phyloP scores from a whole-genome alignment of 2,888 invertebrate species.

The Drosophila demipolita region DNA sequence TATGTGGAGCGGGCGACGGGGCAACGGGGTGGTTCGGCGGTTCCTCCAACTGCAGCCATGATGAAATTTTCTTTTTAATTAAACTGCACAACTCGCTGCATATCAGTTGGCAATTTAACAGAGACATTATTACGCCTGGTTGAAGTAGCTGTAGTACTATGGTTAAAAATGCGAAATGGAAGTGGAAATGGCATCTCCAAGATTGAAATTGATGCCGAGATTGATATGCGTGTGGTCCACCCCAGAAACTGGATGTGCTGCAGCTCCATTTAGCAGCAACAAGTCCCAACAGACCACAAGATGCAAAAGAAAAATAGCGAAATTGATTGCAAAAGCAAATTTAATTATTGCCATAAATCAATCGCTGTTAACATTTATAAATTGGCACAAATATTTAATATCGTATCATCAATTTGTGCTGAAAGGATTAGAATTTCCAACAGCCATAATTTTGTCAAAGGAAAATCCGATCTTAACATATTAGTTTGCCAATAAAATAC shows the following conservation, averaged over 20 bases:
- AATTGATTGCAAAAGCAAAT: neutral
- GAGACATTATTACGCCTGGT: conserved; percentile 67
- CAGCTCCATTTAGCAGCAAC: neutral
- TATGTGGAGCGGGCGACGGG: conserved; percentile 19
- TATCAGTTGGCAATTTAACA: conserved; percentile 66
- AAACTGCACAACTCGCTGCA: conserved; percentile 60
- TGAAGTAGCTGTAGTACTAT: conserved; percentile 15
- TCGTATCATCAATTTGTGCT: neutral
- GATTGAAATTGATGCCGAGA: conserved; percentile 57
- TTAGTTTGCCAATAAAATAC: neutral
- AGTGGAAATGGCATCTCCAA: conserved; percentile 50
- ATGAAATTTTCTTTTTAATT: conserved; percentile 56
- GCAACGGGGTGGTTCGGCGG: neutral
- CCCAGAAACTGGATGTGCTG: neutral
- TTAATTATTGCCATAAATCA: neutral
- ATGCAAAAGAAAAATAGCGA: neutral
- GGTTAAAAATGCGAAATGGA: conserved; percentile 54
- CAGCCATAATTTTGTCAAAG: neutral
- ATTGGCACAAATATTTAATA: neutral
- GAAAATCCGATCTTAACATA: neutral
- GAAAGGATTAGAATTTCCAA: neutral
- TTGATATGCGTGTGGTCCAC: conserved; percentile 57
- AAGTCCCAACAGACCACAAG: neutral
- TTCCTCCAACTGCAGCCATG: neutral
- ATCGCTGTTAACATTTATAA: neutral